A percentile compares a stretch with the other conserved stretches of the same genome.
These are phyloP conservation scores for Rotaria sp. DNA, from an alignment of 2,888 invertebrate species.

Conservation along the genomic window DNA sequence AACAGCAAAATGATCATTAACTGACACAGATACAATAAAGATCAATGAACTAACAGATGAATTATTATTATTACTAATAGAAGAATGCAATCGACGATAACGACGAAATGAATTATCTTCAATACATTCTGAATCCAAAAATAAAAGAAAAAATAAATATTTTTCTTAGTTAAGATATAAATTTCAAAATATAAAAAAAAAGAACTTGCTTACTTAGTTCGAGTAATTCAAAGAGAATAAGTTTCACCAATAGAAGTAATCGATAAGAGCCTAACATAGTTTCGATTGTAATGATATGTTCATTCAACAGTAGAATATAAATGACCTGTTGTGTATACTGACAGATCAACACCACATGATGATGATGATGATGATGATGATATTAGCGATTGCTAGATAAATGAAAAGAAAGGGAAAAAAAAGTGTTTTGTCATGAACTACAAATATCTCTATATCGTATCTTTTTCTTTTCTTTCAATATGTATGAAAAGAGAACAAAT, in stretches of 20 bases:
- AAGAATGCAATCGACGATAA: background rate
- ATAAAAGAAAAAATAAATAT: background rate
- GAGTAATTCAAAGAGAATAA: background rate
- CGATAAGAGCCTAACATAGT: background rate
- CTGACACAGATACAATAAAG: background rate
- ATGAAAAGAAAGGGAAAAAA: background rate
- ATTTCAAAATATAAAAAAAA: background rate
- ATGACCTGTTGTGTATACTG: background rate
- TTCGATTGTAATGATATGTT: background rate
- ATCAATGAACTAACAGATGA: background rate
- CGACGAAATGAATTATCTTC: background rate
- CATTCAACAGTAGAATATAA: background rate
- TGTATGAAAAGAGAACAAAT: background rate
- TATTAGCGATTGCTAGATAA: slow-evolving; percentile 12
- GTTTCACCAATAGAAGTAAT: background rate
- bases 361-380: background rate
- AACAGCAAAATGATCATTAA: background rate
- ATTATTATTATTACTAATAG: background rate
- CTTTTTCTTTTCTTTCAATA: background rate
- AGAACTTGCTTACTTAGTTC: background rate
- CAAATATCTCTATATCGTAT: background rate
- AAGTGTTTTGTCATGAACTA: slow-evolving; percentile 1
- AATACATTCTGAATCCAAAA: background rate
- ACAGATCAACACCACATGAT: slow-evolving; percentile 1
- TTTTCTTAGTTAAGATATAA: background rate